Evolutionary conservation across 30 jellyfish, hydroid and myxozoan genomes (phyloP).

Genomic region (Aurelia aurita): DNA sequence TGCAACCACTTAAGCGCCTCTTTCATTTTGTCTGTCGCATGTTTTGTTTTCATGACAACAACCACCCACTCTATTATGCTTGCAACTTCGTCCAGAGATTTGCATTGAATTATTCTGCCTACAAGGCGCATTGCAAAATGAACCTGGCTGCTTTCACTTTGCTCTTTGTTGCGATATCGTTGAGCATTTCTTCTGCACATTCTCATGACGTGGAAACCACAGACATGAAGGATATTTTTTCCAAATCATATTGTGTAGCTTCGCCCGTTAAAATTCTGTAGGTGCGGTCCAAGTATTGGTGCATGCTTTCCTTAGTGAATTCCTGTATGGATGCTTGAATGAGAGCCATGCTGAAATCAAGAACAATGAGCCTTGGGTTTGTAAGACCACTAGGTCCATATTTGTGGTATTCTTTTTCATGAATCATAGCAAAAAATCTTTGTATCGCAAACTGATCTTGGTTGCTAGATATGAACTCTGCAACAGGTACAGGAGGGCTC

Average conservation of each 20-base stretch:
- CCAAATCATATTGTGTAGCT: background rate
- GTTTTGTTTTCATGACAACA: background rate
- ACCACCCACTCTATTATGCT: background rate
- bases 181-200: constrained; percentile 19
- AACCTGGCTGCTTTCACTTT: constrained; percentile 17
- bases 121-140: constrained; percentile 14
- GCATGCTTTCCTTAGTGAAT: background rate
- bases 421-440: too few species aligned
- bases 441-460: too few species aligned
- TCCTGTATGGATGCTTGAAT: too few species aligned
- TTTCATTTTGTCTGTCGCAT: constrained; percentile 4
- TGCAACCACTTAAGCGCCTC: background rate
- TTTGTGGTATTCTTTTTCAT: too few species aligned
- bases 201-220: constrained; percentile 15
- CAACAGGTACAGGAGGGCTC: too few species aligned
- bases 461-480: too few species aligned
- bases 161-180: background rate
- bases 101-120: constrained; percentile 12
- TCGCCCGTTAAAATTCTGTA: background rate
- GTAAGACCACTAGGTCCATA: too few species aligned
- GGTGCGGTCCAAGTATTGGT: constrained; percentile 3
- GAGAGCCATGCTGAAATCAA: too few species aligned
- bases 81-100: background rate
- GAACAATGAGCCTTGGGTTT: too few species aligned
- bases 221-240: background rate